These are phyloP conservation scores for Centropyge bicolor DNA, from an alignment of 2,797 vertebrate genomes.

Conservation along the genomic window DNA sequence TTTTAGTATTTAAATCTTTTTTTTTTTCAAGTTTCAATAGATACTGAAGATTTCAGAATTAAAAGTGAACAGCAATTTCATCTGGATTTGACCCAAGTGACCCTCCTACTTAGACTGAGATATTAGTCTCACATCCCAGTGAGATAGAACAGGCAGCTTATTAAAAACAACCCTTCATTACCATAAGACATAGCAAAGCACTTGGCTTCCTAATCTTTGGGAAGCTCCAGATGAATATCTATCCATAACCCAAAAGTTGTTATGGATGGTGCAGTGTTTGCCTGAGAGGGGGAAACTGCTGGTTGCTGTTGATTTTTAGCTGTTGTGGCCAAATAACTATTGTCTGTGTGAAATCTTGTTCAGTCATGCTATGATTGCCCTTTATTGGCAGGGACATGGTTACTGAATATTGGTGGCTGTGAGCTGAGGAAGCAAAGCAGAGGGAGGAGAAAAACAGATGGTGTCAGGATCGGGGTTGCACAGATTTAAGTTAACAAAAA, in stretches of 20 bases:
- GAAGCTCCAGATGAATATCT: slow-evolving; percentile 78
- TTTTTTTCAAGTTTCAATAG: slow-evolving; percentile 71
- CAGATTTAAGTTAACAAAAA: slow-evolving; percentile 50
- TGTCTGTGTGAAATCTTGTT: slow-evolving; percentile 74
- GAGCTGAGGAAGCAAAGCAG: slow-evolving; percentile 42
- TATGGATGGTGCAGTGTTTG: slow-evolving; percentile 47
- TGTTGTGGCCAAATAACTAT: slow-evolving; percentile 64
- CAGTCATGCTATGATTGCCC: slow-evolving; percentile 63
- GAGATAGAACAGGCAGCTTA: slow-evolving; percentile 75
- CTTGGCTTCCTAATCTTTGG: slow-evolving; percentile 82
- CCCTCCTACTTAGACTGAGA: slow-evolving; percentile 74
- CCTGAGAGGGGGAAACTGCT: slow-evolving; percentile 24
- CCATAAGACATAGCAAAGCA: slow-evolving; percentile 81
- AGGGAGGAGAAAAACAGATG: slow-evolving; percentile 58
- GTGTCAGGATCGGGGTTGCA: slow-evolving; percentile 54
- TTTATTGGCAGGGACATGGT: slow-evolving; percentile 66
- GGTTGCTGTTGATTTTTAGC: slow-evolving; percentile 46
- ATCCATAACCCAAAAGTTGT: slow-evolving; percentile 56
- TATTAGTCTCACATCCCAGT: slow-evolving; percentile 78
- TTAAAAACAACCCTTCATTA: slow-evolving; percentile 86
- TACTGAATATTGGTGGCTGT: slow-evolving; percentile 60
- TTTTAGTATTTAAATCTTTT: slow-evolving; percentile 63
- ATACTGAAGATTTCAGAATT: slow-evolving; percentile 81
- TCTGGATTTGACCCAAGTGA: slow-evolving; percentile 79
- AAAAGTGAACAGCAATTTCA: slow-evolving; percentile 84